These are phyloP conservation scores for Andrena cerasifolii DNA, from an alignment of 1,140 invertebrate species.

Conservation along the genomic window DNA sequence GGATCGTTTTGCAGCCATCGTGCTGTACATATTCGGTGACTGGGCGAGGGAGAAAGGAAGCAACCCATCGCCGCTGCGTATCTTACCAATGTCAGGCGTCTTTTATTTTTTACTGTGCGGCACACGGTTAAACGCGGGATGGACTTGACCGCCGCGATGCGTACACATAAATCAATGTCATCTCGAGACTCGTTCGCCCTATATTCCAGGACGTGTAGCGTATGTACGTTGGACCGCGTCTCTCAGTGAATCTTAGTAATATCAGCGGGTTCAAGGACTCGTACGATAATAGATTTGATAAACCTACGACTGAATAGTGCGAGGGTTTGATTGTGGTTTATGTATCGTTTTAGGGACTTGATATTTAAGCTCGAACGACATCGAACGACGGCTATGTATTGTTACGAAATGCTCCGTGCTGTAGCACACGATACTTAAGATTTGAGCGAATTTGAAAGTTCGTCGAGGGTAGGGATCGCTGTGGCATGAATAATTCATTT, in stretches of 20 bases:
- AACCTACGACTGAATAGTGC: neutral
- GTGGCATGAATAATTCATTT: neutral
- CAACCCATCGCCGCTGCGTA: no score
- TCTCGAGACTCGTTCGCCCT: neutral
- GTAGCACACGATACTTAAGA: no score
- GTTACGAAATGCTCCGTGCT: no score
- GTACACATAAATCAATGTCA: conserved; percentile 19
- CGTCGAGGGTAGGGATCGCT: no score
- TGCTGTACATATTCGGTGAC: no score
- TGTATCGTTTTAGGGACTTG: neutral
- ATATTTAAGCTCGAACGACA: neutral
- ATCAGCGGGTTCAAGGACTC: neutral
- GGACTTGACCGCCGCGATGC: conserved; percentile 7
- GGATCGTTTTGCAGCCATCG: no score
- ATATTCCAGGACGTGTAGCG: neutral
- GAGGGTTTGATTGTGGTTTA: neutral
- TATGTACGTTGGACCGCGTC: no score
- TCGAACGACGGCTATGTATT: no score
- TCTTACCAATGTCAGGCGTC: neutral
- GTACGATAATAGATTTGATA: neutral
- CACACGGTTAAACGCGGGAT: neutral
- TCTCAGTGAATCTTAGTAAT: neutral
- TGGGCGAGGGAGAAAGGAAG: no score
- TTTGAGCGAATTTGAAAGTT: no score
- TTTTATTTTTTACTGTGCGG: neutral